Base-by-base conservation (phyloP, 2,797 vertebrate species). In the Aldrovandia affinis region DNA sequence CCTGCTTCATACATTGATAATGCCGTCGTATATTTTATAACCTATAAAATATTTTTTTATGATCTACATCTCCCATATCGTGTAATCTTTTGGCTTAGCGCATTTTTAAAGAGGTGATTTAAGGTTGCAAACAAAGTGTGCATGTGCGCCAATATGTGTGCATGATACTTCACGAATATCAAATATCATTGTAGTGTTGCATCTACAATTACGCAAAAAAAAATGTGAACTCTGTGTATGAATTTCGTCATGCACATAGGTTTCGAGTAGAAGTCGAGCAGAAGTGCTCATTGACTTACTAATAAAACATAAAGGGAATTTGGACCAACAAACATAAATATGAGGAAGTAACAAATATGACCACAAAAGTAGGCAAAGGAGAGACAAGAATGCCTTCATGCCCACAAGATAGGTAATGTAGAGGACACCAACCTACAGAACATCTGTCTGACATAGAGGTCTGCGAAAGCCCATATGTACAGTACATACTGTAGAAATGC, bases 221-320 rank as follows among this genome's bases (percentile, higher is more conserved):
- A 42, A 28, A 47, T 47, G 39, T n/a, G 22, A 77, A 42, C 14
- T 15, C 73, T 10, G 33, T 10, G 39, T 18, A 75, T 15, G 39
- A 42, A 78, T 47, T 78, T 78, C 14, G 47, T 6, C 2, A 42
- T 47, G 36, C 39, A 52, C 47, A 50, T n/a, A n/a, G n/a, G n/a
- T n/a, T n/a, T n/a, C n/a, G n/a, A n/a, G n/a, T n/a, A n/a, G 28
- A 10, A 50, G 50, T 42, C 28, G 14, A 79, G 28, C 28, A 79
- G 28, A 20, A 47, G 14, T 54, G n/a, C 52, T 52, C 22, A 52
- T 79, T 25, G 22, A 20, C 73, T 8, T 77, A 77, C 20, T 25
- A 77, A 77, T 77, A 22, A 77, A 77, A 77, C 33, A 50, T 52
- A n/a, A 50, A 79, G 9, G 25, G 44, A 44, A n/a, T n/a, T n/a